A percentile compares a stretch with the other conserved stretches of the same genome.
phyloP scores from a whole-genome alignment of 2,113 vertebrate genomes.

The Pluvianellus socialis region DNA sequence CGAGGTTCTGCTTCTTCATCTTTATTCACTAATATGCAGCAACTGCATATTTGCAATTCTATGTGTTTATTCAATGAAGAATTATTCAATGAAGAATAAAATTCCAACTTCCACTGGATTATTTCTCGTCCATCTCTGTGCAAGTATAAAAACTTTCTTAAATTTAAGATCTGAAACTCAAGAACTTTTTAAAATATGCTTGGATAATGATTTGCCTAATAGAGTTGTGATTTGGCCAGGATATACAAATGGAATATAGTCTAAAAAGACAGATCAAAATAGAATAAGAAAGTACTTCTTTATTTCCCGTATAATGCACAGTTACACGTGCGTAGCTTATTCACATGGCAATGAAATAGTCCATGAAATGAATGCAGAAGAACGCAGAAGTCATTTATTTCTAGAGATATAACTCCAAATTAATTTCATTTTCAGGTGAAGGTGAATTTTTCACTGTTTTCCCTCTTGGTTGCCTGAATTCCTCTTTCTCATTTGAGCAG shows the following conservation, averaged over 20 bases:
- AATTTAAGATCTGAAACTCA: background rate
- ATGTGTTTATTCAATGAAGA: background rate
- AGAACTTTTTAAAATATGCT: background rate
- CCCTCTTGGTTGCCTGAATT: background rate
- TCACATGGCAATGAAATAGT: background rate
- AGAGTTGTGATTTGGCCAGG: rapidly evolving
- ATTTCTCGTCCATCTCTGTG: background rate
- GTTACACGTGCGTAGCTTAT: background rate
- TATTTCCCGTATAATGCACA: background rate
- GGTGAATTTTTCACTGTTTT: background rate
- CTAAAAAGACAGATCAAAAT: background rate
- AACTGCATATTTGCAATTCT: background rate
- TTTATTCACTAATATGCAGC: rapidly evolving
- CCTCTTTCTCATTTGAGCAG: background rate
- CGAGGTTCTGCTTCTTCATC: background rate
- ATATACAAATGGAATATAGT: background rate
- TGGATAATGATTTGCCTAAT: background rate
- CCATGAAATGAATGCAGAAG: background rate
- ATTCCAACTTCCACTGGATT: background rate
- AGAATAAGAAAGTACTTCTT: background rate
- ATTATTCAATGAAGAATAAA: background rate
- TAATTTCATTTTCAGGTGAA: background rate
- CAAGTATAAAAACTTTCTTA: background rate
- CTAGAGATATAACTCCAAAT: background rate
- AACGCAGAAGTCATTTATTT: background rate